These are phyloP conservation scores for Agriotes lineatus DNA, from an alignment of 2,888 invertebrate species.

Conservation along the genomic window DNA sequence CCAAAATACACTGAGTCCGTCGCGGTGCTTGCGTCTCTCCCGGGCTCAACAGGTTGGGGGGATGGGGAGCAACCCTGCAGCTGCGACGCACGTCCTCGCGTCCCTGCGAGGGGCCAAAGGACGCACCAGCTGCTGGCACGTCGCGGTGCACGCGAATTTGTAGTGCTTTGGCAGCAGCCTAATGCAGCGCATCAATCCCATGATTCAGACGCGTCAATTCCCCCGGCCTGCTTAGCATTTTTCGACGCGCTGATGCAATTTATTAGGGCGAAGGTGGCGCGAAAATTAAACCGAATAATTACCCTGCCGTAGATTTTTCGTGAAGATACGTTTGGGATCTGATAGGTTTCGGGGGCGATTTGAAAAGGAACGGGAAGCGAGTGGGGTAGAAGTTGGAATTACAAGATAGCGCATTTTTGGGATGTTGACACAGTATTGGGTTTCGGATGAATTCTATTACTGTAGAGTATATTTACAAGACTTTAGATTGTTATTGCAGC, in stretches of 20 bases:
- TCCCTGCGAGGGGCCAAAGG: constrained; percentile 9
- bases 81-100: constrained; percentile 45
- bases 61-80: constrained; percentile 41
- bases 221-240: neutral
- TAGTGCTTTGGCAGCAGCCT: constrained; percentile 24
- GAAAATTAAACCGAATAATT: constrained; percentile 12
- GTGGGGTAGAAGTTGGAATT: constrained; percentile 9
- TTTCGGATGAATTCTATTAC: constrained; percentile 10
- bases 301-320: constrained; percentile 5
- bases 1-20: constrained; percentile 52
- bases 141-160: constrained; percentile 25
- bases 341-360: neutral
- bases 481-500: constrained; percentile 5
- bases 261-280: neutral
- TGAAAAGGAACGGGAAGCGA: constrained; percentile 13
- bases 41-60: constrained; percentile 64
- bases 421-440: constrained; percentile 16
- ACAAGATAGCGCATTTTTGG: constrained; percentile 11
- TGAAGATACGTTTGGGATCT: constrained; percentile 8
- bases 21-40: constrained; percentile 52
- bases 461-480: constrained; percentile 9
- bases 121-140: constrained; percentile 14
- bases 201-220: constrained; percentile 1
- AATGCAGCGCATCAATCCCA: constrained; percentile 20
- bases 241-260: neutral